Evolutionary conservation across 1,140 invertebrate genomes (phyloP).

Genomic region (Copidosoma floridanum): DNA sequence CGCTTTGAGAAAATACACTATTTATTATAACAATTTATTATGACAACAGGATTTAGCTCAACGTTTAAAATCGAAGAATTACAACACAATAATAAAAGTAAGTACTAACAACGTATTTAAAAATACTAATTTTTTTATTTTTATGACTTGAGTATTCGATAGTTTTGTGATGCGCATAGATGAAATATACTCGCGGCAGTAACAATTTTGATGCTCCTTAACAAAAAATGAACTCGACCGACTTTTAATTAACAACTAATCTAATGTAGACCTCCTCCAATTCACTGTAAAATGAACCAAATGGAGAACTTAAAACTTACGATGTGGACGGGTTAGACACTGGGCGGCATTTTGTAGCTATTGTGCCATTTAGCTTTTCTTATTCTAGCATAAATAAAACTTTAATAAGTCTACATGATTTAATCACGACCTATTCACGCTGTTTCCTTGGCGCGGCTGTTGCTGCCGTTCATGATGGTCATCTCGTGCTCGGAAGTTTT

Average conservation of each 20-base stretch:
- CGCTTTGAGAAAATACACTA: too few relatives aligned
- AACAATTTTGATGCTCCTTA: too few relatives aligned
- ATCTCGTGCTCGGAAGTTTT: slow-evolving; percentile 49
- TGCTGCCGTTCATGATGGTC: slow-evolving; percentile 43
- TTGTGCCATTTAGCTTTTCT: slow-evolving; percentile 9
- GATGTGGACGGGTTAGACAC: slow-evolving; percentile 36
- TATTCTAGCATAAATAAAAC: slow-evolving; percentile 18
- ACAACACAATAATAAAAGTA: too few relatives aligned
- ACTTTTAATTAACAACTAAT: slow-evolving; percentile 18
- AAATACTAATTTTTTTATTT: too few relatives aligned
- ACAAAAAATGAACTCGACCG: slow-evolving; percentile 30
- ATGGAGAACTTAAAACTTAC: slow-evolving; percentile 17
- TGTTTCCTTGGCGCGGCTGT: slow-evolving; percentile 41
- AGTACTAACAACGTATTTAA: too few relatives aligned
- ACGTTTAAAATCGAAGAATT: too few relatives aligned
- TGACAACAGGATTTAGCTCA: too few relatives aligned
- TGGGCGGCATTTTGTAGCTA: slow-evolving; percentile 20
- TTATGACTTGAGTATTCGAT: neutral
- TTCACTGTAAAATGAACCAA: slow-evolving; percentile 2
- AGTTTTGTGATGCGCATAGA: neutral
- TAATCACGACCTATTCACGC: slow-evolving; percentile 37
- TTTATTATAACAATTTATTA: too few relatives aligned
- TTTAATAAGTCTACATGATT: slow-evolving; percentile 38
- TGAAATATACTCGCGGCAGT: neutral
- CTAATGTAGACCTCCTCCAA: slow-evolving; percentile 11